Base-by-base conservation (phyloP, 2,113 vertebrate genomes). In the Speoplatyrhinus poulsoni region DNA sequence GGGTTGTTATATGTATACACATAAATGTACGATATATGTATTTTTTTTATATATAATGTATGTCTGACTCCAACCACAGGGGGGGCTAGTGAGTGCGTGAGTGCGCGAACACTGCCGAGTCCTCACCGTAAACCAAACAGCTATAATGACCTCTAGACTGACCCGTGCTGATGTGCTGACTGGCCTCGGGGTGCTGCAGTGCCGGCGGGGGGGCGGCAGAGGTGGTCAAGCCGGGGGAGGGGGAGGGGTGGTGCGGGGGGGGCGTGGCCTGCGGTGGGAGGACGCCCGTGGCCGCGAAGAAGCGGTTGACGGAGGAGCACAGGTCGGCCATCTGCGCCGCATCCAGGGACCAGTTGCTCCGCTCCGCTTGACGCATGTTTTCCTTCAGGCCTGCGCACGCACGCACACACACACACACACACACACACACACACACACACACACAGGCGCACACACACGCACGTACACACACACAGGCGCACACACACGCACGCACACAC, bases 341-440 rank as follows among this genome's bases (percentile, higher is more conserved):
- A 74, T 95, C 95, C 80, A 96, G 91, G 3, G 94, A 92, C 95
- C 95, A 96, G 91, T 95, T 95, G 90, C 93, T 95, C 79, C 94
- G 93, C 87, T 95, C 94, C 33, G 95, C 95, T 83, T 95, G 94
- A 53, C 92, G 91, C 94, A 96, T 95, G 83, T 92, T 95, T 86
- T 95, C 94, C 90, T 94, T 95, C 63, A 96, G 88, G 82, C 94
- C 95, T 96, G 84, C 36, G 9, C 7, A 60, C 63, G 10, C 69
- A 67, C 33, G 58, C 0, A 71, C 3, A 4, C 57, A 67, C 41
- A 73, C 33, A 55, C 10, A 16, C 9, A 46, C 64, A 69, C 12
- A 33, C 26, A 48, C 6, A 17, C 15, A 58, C 32, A 48, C 57
- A 0, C 36, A 1, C 4, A 41, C 26, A 26, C 26, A 26, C 19